Conservation (phyloP, 2,888 invertebrate genomes). For the Paralinhomoeus sp. region DNA sequence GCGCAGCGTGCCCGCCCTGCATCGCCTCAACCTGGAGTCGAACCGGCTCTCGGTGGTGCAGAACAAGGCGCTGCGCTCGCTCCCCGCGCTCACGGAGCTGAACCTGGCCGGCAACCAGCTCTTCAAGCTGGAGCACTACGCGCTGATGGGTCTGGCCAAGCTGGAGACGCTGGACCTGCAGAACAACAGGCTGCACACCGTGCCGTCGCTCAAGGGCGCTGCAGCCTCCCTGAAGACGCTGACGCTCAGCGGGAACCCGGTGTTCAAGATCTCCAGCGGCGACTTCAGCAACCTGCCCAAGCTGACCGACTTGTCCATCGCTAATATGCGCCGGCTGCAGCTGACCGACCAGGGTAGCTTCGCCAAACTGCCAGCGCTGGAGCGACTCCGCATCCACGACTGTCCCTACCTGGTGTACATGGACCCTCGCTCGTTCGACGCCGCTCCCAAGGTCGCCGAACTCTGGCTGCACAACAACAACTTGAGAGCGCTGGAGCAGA, state of each 20-base stretch:
- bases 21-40: conserved; percentile 1
- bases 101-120: conserved; percentile 15
- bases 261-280: conserved; percentile 11
- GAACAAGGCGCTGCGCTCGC: conserved; percentile 1
- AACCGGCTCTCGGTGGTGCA: conserved; percentile 4
- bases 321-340: conserved; percentile 24
- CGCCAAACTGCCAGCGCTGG: conserved; percentile 24
- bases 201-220: neutral
- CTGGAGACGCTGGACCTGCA: conserved; percentile 16
- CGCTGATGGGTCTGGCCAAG: conserved; percentile 25
- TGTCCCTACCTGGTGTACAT: conserved; percentile 27
- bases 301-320: conserved; percentile 23
- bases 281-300: conserved; percentile 17
- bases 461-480: conserved; percentile 29
- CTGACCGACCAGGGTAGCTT: conserved; percentile 28
- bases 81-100: conserved; percentile 1
- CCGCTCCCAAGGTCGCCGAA: conserved; percentile 22
- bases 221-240: conserved; percentile 9
- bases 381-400: conserved; percentile 25
- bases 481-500: conserved; percentile 23
- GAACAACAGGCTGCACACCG: conserved; percentile 10
- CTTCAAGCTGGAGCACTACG: conserved; percentile 23
- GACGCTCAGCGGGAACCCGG: conserved; percentile 11
- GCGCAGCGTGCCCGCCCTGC: neutral
- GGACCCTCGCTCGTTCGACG: conserved; percentile 27